Base-by-base conservation (phyloP, 2,888 invertebrate genomes). In the Noctua janthe region DNA sequence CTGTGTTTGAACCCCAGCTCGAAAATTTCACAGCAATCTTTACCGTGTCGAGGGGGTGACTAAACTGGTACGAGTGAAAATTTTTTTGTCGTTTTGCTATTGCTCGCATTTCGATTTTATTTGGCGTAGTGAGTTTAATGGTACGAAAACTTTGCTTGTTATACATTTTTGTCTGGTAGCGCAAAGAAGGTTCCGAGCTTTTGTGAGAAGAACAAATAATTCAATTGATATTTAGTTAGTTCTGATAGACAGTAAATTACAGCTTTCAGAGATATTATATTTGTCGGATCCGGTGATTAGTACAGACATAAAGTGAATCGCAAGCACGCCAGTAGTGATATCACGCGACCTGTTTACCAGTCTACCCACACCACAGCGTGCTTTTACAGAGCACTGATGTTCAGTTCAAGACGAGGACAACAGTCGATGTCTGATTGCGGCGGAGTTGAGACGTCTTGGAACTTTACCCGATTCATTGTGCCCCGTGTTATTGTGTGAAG, bases 1-100 rank as follows among this genome's bases (percentile, higher is more conserved):
- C 13, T n/a, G 20, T 5, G 66, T 74, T 83, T 47, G 29, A 62
- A 67, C 17, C 54, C 29, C 15, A 49, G 20, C 39, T 70, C 66
- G 62, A 51, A 84, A 85, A 76, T 81, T 81, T 66, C 71, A 74
- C 69, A 85, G 75, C 85, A 85, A 82, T 82, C 74, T 51, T 72
- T 72, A 49, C 29, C 62, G 69, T 78, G 83, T 83, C 78, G 51
- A 71, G 82, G 77, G 81, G 72, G 74, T 79, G n/a, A 82, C 81
- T 82, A 67, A 71, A 71, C 71, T 47, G 23, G 78, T 72, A 78
- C 69, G 69, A 82, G 71, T 72, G 69, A 83, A 82, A 72, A 43
- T 39, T 54, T 78, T 83, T 82, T 82, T 66, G 23, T 71, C 73
- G 70, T 74, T 73, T 82, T 39, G 15, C 79, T 71, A 4, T 79